Evolutionary conservation across 2,888 invertebrate species (phyloP), one percentile per base, ranked within the genome.

Genomic region (Drosophila aldrichi): DNA sequence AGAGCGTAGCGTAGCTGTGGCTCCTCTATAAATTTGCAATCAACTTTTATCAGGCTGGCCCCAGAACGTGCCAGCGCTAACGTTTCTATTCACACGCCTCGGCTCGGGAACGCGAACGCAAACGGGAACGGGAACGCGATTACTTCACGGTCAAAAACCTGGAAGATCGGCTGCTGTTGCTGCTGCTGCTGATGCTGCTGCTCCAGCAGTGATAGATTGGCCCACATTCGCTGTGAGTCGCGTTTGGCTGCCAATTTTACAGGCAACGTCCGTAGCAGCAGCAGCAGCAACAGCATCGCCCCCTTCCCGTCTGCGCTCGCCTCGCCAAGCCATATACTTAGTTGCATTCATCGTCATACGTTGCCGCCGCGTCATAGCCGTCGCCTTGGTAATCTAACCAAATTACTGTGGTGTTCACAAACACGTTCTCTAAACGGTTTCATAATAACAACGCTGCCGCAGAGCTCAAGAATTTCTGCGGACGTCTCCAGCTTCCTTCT

Each of bases 371-470:
- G 80, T 66, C 69, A 55, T 54, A 48, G 69, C 77, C 77, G 72
- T 74, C 70, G 79, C 77, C 72, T 71, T 77, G 82, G 88, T 88
- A 86, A 86, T 89, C 90, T 86, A 86, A 86, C 86, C 83, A 86
- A 86, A 86, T 86, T 86, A 86, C 86, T 89, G 77, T 89, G 86
- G 86, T 86, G 86, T 88, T 89, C 86, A 89, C 86, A 86, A 89
- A 86, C 86, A 89, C 86, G 86, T 86, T 86, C 90, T 86, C 86
- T 86, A 86, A 86, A 86, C 84, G 90, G 90, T 89, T 90, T 91
- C 90, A 90, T 91, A 90, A 90, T 90, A 90, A 91, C 90, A 87
- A 82, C 64, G 62, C 66, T 34, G 74, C 75, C 52, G 63, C 77
- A 62, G 79, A 79, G 77, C 75, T 72, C 14, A 79, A 79, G 79